Conservation (phyloP, 92 coral and sea anemone species). For the Zoanthus sociatus region DNA sequence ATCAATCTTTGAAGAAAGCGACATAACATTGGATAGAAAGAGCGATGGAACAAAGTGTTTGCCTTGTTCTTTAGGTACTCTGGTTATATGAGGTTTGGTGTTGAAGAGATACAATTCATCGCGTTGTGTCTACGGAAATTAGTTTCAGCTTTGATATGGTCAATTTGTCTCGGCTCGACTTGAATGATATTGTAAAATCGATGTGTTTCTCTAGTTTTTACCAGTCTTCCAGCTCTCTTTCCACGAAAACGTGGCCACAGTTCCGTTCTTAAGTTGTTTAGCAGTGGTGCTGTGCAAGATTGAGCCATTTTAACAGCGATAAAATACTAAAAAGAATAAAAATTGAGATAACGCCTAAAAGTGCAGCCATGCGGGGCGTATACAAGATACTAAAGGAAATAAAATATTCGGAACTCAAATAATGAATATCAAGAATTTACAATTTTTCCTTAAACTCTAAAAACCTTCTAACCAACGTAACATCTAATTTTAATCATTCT, state of each 20-base stretch:
- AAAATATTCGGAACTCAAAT: too few relatives aligned
- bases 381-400: too few relatives aligned
- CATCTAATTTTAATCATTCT: too few relatives aligned
- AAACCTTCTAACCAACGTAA: too few relatives aligned
- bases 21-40: slow-evolving; percentile 60
- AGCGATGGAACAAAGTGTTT: slow-evolving; percentile 63
- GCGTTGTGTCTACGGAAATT: slow-evolving; percentile 17
- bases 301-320: too few relatives aligned
- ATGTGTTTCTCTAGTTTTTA: background rate
- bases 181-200: background rate
- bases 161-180: background rate
- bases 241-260: background rate
- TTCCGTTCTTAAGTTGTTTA: background rate
- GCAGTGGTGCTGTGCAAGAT: too few relatives aligned
- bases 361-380: too few relatives aligned
- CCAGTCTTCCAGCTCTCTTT: background rate
- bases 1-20: slow-evolving; percentile 59
- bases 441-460: too few relatives aligned
- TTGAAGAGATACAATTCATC: background rate
- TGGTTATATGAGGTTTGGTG: background rate
- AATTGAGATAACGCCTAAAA: too few relatives aligned
- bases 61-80: slow-evolving; percentile 41
- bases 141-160: background rate
- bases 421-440: too few relatives aligned
- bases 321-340: too few relatives aligned